A percentile compares a stretch with the other conserved stretches of the same genome.
Evolutionary conservation across 1,140 invertebrate species (phyloP).

Genomic region (Drosophila willistoni): DNA sequence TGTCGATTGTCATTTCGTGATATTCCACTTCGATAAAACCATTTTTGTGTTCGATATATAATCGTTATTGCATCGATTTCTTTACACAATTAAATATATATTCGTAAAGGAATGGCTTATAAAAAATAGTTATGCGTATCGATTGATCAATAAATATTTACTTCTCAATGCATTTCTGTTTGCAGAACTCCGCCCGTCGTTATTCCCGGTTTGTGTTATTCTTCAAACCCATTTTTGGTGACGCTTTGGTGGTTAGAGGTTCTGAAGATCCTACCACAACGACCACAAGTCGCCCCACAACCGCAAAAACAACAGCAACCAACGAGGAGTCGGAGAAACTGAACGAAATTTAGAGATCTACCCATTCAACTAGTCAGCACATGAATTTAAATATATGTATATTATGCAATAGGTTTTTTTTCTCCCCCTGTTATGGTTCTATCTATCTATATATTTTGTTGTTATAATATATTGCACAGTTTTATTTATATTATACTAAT

Average conservation of each 20-base stretch:
- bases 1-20: no score
- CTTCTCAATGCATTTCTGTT: neutral
- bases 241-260: conserved; percentile 87
- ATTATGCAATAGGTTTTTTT: conserved; percentile 1
- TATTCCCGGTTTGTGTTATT: conserved; percentile 87
- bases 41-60: no score
- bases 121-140: no score
- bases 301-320: conserved; percentile 56
- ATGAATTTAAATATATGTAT: conserved; percentile 20
- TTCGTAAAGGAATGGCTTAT: no score
- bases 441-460: conserved; percentile 16
- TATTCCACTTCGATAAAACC: no score
- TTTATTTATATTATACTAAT: conserved; percentile 12
- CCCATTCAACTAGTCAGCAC: neutral
- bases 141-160: neutral
- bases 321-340: conserved; percentile 51
- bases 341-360: conserved; percentile 60
- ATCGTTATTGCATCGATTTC: no score
- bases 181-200: conserved; percentile 87
- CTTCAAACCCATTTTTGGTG: conserved; percentile 87
- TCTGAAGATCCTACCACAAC: conserved; percentile 85
- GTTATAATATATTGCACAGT: conserved; percentile 18
- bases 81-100: no score
- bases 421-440: neutral
- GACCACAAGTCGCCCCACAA: conserved; percentile 78